Conservation (phyloP, 2,888 invertebrate species). For the Meteorus colon region DNA sequence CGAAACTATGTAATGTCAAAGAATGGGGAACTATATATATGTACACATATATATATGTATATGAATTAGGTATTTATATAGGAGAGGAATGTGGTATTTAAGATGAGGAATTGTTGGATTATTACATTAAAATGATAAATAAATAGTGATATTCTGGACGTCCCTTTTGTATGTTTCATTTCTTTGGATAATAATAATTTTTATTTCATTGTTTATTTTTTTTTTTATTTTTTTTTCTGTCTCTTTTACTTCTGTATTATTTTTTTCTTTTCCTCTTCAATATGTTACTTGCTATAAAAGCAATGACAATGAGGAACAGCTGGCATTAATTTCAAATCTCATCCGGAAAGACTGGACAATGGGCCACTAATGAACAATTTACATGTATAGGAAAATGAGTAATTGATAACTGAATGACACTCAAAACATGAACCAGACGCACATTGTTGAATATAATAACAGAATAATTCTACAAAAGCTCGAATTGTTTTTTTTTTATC, state of each 20-base stretch:
- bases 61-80: not conserved
- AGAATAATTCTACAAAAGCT: too few species aligned
- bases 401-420: not conserved
- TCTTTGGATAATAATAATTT: not conserved
- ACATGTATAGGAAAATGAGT: not conserved
- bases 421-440: too few species aligned
- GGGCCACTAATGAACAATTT: not conserved
- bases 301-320: not conserved
- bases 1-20: constrained; percentile 39
- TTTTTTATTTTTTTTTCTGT: not conserved
- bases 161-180: constrained; percentile 15
- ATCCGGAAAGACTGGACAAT: not conserved
- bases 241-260: too few species aligned
- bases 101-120: constrained; percentile 27
- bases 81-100: constrained; percentile 13
- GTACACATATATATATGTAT: not conserved
- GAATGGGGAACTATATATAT: constrained; percentile 1
- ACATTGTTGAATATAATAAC: too few species aligned
- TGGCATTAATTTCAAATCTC: not conserved
- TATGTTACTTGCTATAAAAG: not conserved
- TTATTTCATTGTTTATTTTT: not conserved
- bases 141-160: constrained; percentile 36
- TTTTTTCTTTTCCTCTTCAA: not conserved
- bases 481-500: not conserved
- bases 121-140: constrained; percentile 16